Evolutionary conservation across 2,888 invertebrate genomes (phyloP), one percentile per base, ranked within the genome.

Genomic region (Drosophila nr. perissopoda): DNA sequence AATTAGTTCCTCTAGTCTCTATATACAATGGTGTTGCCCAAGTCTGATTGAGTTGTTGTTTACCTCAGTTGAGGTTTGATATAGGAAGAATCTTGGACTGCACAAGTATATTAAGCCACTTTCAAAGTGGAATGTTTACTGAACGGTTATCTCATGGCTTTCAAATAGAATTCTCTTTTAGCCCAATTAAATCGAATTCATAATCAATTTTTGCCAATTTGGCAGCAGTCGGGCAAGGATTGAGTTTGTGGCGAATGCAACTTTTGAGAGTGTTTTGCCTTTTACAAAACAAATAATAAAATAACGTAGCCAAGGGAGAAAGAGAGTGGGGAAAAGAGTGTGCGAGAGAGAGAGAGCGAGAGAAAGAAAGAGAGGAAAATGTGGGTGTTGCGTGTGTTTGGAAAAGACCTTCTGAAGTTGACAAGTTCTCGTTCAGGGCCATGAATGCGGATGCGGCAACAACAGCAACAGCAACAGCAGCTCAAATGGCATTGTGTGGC

Each of bases 351-450:
- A 1, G 53, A 21, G 29, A 2, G 21, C 0, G 33, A 13, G 25
- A 11, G 7, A 13, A 0, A 18, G n/a, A 27, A 7, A 36, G 16
- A 36, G 36, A 18, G 18, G 16, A n/a, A 27, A 1, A 1, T 21
- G 45, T 31, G 52, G 1, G 16, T 21, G 48, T 38, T 49, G 40
- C 38, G 27, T 57, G 27, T 49, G 27, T 33, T 34, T 49, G 34
- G 31, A 54, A 56, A 69, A 51, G 70, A 70, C 53, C 72, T 80
- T 76, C 68, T 80, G 82, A 66, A 70, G 73, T 82, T 84, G 79
- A 79, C 89, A 87, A 81, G 82, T 80, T 80, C 74, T 72, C 76
- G 80, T 82, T 85, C 76, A 83, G 81, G 85, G 85, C 69, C 80
- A 84, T 61, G 76, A 68, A 62, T 76, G 72, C 76, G 69, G 56